Evolutionary conservation across 2,113 vertebrate species (phyloP).

Genomic region (Tragulus kanchil): DNA sequence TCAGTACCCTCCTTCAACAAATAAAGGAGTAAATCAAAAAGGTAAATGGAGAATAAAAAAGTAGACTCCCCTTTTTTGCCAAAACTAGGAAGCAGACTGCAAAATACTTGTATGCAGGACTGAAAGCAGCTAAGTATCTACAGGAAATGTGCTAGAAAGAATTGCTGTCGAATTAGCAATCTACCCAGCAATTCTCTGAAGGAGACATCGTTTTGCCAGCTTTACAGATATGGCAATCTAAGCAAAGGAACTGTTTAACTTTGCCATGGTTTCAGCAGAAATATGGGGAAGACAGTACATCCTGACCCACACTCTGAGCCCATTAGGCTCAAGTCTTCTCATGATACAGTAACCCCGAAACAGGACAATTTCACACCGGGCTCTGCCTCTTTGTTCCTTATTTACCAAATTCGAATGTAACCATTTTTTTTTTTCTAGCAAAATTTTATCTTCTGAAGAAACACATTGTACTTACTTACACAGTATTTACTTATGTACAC

Average conservation of each 20-base stretch:
- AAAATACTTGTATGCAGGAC: neutral
- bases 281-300: neutral
- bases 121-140: neutral
- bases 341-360: neutral
- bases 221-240: neutral
- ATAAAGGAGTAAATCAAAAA: conserved; percentile 14
- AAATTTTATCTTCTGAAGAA: neutral
- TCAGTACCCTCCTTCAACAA: neutral
- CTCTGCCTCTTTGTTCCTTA: neutral
- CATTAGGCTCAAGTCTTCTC: neutral
- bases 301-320: neutral
- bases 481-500: too few relatives aligned
- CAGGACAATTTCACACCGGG: neutral
- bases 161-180: neutral
- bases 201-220: neutral
- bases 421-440: neutral
- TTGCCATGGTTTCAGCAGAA: conserved; percentile 4
- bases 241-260: neutral
- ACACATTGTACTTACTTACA: neutral
- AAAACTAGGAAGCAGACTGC: neutral
- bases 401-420: neutral
- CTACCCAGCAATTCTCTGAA: neutral
- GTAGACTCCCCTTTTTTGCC: neutral
- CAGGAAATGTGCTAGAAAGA: neutral
- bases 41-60: neutral